phyloP scores from a whole-genome alignment of 2,888 invertebrate species.

The Aethes cnicana region DNA sequence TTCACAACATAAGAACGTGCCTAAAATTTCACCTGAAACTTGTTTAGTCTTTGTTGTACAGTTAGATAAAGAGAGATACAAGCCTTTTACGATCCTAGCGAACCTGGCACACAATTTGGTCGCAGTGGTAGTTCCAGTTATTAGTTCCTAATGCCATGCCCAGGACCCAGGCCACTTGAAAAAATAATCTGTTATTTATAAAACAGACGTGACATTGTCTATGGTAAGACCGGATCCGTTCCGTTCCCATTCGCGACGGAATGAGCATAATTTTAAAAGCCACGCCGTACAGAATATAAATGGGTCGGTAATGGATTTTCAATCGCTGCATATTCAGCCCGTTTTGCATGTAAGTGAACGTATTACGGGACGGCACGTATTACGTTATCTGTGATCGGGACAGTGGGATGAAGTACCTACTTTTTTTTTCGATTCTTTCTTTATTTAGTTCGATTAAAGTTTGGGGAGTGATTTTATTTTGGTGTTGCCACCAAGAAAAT shows the following conservation, averaged over 20 bases:
- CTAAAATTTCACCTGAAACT: too few species aligned
- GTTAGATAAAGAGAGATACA: too few species aligned
- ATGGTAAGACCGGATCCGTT: background rate
- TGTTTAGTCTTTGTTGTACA: too few species aligned
- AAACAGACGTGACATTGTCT: background rate
- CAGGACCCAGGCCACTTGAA: too few species aligned
- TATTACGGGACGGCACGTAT: too few species aligned
- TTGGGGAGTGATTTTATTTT: background rate
- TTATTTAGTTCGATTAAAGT: background rate
- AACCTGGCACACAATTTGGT: too few species aligned
- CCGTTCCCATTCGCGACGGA: slow-evolving; percentile 2
- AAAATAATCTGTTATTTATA: background rate
- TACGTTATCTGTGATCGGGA: too few species aligned
- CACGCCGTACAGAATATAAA: slow-evolving; percentile 1
- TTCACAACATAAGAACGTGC: too few species aligned
- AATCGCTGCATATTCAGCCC: slow-evolving; percentile 23
- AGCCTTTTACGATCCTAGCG: too few species aligned
- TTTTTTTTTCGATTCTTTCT: background rate
- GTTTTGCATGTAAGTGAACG: slow-evolving; percentile 1
- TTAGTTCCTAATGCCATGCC: too few species aligned
- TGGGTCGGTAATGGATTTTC: slow-evolving; percentile 17
- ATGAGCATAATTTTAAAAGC: slow-evolving; percentile 9
- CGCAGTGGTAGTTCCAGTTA: too few species aligned
- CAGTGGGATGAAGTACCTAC: too few species aligned
- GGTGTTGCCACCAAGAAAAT: background rate